Evolutionary conservation across 2,113 vertebrate species (phyloP).

Genomic region (Raja brachyura): DNA sequence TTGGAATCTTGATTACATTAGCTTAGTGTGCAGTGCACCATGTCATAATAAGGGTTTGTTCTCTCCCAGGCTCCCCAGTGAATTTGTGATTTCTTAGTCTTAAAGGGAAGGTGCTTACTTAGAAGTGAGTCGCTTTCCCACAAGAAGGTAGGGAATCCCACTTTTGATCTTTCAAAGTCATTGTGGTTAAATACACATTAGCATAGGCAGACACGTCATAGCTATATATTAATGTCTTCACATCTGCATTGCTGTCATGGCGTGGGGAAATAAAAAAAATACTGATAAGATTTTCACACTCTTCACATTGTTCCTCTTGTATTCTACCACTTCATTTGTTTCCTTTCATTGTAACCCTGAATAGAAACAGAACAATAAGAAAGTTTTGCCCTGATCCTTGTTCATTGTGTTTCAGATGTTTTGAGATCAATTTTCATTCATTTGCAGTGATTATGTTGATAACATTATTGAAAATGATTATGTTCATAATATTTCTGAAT

Average conservation of each 20-base stretch:
- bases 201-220: neutral
- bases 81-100: slow-evolving; percentile 12
- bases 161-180: neutral
- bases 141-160: neutral
- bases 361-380: neutral
- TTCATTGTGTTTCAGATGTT: neutral
- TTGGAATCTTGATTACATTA: slow-evolving; percentile 27
- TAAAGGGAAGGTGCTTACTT: neutral
- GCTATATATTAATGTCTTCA: neutral
- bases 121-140: neutral
- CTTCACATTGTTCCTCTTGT: neutral
- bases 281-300: neutral
- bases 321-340: neutral
- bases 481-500: neutral
- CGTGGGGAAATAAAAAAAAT: neutral
- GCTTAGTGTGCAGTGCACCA: neutral
- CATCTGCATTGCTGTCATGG: neutral
- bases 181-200: neutral
- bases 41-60: slow-evolving; percentile 22
- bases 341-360: neutral
- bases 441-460: neutral
- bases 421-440: neutral
- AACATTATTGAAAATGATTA: neutral
- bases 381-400: neutral
- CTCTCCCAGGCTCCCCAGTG: neutral